Conservation (phyloP, 2,113 vertebrate species). For the Pavo muticus region DNA sequence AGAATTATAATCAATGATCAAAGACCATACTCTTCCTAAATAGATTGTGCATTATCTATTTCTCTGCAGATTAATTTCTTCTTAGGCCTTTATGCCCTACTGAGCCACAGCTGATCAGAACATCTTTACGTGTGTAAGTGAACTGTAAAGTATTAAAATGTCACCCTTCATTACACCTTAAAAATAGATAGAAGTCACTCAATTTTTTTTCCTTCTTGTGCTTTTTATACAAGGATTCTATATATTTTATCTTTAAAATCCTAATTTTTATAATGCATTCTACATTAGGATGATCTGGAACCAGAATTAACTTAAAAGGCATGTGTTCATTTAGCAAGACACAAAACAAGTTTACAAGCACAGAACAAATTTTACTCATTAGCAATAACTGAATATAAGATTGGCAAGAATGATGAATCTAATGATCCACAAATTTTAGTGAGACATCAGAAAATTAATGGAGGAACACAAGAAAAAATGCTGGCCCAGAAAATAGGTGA, state of each 20-base stretch:
- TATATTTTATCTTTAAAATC: background rate
- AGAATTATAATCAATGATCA: slow-evolving; percentile 12
- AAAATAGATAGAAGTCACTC: background rate
- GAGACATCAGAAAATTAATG: background rate
- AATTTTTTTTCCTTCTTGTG: rapidly evolving
- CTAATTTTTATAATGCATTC: background rate
- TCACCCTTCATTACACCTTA: background rate
- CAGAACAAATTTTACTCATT: background rate
- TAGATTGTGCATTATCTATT: background rate
- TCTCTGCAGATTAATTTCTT: background rate
- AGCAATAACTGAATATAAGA: background rate
- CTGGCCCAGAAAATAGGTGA: background rate
- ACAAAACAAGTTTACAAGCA: background rate
- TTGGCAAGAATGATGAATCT: background rate
- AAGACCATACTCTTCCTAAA: background rate
- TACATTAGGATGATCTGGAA: background rate
- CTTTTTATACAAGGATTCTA: background rate
- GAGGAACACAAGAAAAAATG: background rate
- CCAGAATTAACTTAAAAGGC: background rate
- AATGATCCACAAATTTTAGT: background rate
- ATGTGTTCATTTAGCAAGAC: background rate
- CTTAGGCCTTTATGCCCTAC: slow-evolving; percentile 2
- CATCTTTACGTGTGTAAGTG: slow-evolving; percentile 4
- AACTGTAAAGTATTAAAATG: slow-evolving; percentile 1
- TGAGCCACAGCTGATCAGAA: slow-evolving; percentile 6